These are phyloP conservation scores for Hydrotaea diabolus DNA, from an alignment of 2,888 invertebrate species.

Conservation along the genomic window DNA sequence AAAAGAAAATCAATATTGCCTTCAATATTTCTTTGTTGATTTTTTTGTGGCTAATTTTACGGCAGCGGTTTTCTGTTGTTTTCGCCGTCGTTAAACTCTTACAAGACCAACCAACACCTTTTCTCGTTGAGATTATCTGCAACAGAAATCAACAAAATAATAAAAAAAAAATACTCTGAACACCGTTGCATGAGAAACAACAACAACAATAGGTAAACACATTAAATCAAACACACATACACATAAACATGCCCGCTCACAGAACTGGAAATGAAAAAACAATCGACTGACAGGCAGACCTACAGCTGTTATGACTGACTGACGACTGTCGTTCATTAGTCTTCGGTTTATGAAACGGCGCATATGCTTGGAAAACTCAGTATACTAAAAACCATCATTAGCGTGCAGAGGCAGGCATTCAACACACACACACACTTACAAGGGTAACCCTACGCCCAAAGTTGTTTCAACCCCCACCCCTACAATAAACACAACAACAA, in stretches of 20 bases:
- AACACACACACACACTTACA: constrained; percentile 6
- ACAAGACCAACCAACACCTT: too few species aligned
- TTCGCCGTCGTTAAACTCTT: neutral
- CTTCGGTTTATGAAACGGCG: constrained; percentile 41
- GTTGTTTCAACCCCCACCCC: constrained; percentile 44
- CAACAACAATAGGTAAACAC: neutral
- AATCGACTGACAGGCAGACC: neutral
- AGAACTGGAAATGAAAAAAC: constrained; percentile 5
- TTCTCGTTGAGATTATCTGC: neutral
- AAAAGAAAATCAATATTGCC: constrained; percentile 48
- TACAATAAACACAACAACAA: constrained; percentile 29
- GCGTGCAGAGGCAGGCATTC: constrained; percentile 15
- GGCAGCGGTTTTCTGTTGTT: neutral
- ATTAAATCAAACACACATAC: constrained; percentile 15
- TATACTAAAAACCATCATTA: constrained; percentile 32
- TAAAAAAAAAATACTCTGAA: neutral
- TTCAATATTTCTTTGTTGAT: neutral
- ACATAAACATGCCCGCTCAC: neutral
- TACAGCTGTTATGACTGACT: neutral
- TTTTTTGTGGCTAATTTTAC: too few species aligned
- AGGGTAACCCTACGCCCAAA: neutral
- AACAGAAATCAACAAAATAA: neutral
- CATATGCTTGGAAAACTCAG: constrained; percentile 56
- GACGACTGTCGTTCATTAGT: neutral
- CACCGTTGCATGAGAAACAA: neutral